These are phyloP conservation scores for Clarias magur DNA, from an alignment of 2,113 vertebrate genomes.

Conservation along the genomic window DNA sequence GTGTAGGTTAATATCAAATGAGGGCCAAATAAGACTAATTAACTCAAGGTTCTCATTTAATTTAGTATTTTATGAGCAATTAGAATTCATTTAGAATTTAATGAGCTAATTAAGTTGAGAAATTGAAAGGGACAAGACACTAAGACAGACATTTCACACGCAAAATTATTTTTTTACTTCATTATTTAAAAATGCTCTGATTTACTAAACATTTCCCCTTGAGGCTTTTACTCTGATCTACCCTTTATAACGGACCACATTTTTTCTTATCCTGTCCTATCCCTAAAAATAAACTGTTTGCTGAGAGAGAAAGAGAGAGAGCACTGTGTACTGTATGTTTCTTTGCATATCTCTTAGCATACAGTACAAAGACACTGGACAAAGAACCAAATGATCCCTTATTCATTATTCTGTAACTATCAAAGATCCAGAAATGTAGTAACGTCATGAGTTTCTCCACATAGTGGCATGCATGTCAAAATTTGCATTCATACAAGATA, in stretches of 20 bases:
- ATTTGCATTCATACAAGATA: background rate
- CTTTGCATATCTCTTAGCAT: conserved; percentile 4
- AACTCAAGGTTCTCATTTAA: background rate
- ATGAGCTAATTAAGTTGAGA: background rate
- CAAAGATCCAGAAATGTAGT: background rate
- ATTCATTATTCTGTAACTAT: background rate
- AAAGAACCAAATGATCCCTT: conserved; percentile 5
- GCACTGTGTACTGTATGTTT: background rate
- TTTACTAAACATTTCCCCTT: background rate
- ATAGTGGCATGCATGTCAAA: background rate
- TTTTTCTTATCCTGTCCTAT: conserved; percentile 46
- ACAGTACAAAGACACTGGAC: background rate
- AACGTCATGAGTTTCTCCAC: background rate
- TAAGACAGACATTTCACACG: background rate
- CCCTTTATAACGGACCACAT: conserved; percentile 46
- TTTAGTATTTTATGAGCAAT: conserved; percentile 15
- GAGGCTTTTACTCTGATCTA: conserved; percentile 59
- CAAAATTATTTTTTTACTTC: background rate
- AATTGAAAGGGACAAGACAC: background rate
- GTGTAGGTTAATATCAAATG: background rate
- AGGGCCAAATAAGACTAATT: background rate
- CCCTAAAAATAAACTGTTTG: conserved; percentile 25
- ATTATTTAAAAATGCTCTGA: background rate
- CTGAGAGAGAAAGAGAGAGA: background rate
- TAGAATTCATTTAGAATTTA: conserved; percentile 27